Evolutionary conservation across 2,888 invertebrate species (phyloP).

Genomic region (Disparrhopalites patrizii): DNA sequence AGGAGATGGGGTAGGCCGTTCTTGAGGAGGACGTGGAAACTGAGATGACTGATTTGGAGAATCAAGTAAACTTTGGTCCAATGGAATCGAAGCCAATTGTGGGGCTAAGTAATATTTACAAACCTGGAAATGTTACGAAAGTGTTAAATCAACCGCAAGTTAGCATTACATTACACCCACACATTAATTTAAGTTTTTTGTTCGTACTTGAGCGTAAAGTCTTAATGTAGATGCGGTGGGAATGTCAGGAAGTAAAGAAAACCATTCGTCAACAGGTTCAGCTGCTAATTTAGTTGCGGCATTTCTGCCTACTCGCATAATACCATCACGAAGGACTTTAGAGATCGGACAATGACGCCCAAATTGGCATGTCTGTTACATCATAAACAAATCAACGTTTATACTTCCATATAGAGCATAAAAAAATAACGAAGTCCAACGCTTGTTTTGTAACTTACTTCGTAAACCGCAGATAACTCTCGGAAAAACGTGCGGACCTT

Average conservation of each 20-base stretch:
- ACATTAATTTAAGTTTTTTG: background rate
- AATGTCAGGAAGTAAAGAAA: conserved; percentile 74
- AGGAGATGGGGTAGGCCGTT: conserved; percentile 56
- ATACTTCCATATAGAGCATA: background rate
- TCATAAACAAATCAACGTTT: conserved; percentile 1
- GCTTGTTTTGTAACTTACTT: conserved; percentile 57
- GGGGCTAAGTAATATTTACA: conserved; percentile 72
- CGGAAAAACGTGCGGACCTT: conserved; percentile 80
- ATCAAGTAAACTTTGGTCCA: conserved; percentile 69
- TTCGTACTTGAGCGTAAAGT: conserved; percentile 71
- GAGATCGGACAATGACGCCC: conserved; percentile 90
- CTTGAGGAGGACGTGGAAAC: conserved; percentile 50
- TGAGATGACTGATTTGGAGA: conserved; percentile 55
- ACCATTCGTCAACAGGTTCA: conserved; percentile 81
- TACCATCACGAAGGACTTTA: conserved; percentile 77
- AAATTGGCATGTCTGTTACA: conserved; percentile 69
- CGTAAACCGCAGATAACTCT: conserved; percentile 88
- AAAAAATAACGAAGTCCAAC: background rate
- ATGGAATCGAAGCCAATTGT: conserved; percentile 67
- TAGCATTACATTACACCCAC: background rate
- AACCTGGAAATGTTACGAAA: conserved; percentile 53
- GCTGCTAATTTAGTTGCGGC: conserved; percentile 61
- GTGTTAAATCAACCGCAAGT: no score
- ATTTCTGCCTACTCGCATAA: conserved; percentile 72
- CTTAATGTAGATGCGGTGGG: conserved; percentile 76